phyloP scores from a whole-genome alignment of 1,140 invertebrate species.

The Portunus trituberculatus region DNA sequence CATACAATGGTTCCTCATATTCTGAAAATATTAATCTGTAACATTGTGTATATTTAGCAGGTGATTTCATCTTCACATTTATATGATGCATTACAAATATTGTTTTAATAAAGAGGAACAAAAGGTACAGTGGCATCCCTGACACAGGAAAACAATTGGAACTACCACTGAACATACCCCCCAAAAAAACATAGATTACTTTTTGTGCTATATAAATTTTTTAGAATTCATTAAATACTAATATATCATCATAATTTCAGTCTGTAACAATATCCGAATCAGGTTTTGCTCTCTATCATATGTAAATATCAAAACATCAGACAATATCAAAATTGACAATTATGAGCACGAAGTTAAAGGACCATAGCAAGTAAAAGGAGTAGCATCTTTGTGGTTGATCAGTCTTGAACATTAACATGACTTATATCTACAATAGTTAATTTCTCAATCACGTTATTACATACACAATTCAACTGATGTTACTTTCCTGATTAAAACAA shows the following conservation, averaged over 20 bases:
- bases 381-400: neutral
- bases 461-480: neutral
- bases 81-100: no score
- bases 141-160: no score
- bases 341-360: neutral
- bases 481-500: neutral
- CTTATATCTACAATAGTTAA: slow-evolving; percentile 15
- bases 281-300: neutral
- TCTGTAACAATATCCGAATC: neutral
- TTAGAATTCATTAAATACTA: neutral
- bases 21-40: no score
- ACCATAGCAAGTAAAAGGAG: neutral
- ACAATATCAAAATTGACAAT: no score
- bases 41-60: no score
- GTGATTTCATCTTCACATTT: no score
- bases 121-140: no score
- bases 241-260: neutral
- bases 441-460: neutral
- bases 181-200: no score
- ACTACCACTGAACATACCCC: no score
- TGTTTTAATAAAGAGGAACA: no score
- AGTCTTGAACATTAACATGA: neutral
- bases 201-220: no score
- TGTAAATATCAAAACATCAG: neutral
- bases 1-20: no score